These are phyloP conservation scores for Rhinichthys osculus DNA, from an alignment of 2,797 vertebrate genomes.

Conservation along the genomic window DNA sequence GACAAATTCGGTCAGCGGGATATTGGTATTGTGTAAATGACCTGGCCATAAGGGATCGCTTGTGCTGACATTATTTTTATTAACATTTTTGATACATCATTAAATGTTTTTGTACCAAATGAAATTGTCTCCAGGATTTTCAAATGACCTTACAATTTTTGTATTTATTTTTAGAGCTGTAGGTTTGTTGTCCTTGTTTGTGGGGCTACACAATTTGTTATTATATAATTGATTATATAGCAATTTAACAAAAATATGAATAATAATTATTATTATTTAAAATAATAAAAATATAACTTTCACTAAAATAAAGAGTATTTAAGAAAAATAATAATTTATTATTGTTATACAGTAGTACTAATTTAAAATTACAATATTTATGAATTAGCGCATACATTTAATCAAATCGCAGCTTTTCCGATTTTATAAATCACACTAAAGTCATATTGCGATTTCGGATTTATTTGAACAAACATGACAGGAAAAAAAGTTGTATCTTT, in stretches of 20 bases:
- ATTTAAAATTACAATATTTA: neutral
- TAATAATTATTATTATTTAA: neutral
- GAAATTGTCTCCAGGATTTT: constrained; percentile 52
- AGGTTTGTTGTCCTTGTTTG: neutral
- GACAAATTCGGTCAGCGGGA: constrained; percentile 12
- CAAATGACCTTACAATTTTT: neutral
- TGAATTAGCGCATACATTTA: neutral
- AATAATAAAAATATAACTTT: neutral
- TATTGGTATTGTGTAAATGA: constrained; percentile 30
- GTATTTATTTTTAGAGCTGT: neutral
- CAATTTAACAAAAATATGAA: neutral
- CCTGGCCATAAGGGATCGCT: neutral
- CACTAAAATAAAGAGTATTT: neutral
- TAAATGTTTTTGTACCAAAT: constrained; percentile 75
- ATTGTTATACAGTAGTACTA: neutral
- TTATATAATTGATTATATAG: constrained; percentile 1
- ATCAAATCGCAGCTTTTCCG: neutral
- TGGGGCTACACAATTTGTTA: neutral
- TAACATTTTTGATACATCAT: constrained; percentile 62
- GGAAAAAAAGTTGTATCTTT: neutral
- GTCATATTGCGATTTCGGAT: neutral
- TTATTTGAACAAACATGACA: neutral
- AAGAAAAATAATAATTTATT: neutral
- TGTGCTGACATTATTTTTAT: constrained; percentile 23
- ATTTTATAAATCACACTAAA: neutral